phyloP scores from a whole-genome alignment of 2,797 vertebrate species.

The Clarias pachynema region DNA sequence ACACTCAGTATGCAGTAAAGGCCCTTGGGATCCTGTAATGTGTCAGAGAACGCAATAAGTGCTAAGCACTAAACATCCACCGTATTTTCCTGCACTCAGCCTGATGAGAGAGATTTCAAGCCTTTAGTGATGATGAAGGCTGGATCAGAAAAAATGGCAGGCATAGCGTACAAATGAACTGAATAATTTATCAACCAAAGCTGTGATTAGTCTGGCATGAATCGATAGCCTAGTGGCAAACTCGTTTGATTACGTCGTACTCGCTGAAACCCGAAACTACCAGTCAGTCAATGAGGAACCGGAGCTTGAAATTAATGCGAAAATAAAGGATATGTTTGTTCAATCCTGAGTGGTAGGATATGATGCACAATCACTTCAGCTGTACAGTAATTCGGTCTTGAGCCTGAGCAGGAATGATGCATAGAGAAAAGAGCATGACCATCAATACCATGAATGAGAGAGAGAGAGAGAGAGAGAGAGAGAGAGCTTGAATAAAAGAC shows the following conservation, averaged over 20 bases:
- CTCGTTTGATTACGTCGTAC: constrained; percentile 33
- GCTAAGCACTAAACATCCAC: constrained; percentile 45
- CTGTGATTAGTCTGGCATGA: constrained; percentile 49
- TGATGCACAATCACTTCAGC: background rate
- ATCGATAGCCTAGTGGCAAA: constrained; percentile 40
- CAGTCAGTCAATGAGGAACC: constrained; percentile 10
- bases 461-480: constrained; percentile 1
- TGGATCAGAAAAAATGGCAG: constrained; percentile 52
- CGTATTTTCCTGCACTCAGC: constrained; percentile 28
- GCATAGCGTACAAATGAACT: constrained; percentile 54
- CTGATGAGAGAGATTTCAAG: constrained; percentile 30
- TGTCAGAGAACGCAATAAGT: constrained; percentile 40
- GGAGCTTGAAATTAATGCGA: background rate
- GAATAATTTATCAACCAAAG: constrained; percentile 62
- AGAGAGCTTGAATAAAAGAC: constrained; percentile 32
- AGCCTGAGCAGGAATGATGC: constrained; percentile 16
- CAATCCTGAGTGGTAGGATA: background rate
- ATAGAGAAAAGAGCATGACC: constrained; percentile 23
- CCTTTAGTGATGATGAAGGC: constrained; percentile 35
- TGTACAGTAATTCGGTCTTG: background rate
- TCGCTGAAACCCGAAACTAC: constrained; percentile 21
- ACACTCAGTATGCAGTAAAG: constrained; percentile 33
- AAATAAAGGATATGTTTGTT: constrained; percentile 14
- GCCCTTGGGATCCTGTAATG: constrained; percentile 31
- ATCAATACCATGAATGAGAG: constrained; percentile 44